Conservation (phyloP, 2,888 invertebrate genomes). For the Drosophila setosimentum region DNA sequence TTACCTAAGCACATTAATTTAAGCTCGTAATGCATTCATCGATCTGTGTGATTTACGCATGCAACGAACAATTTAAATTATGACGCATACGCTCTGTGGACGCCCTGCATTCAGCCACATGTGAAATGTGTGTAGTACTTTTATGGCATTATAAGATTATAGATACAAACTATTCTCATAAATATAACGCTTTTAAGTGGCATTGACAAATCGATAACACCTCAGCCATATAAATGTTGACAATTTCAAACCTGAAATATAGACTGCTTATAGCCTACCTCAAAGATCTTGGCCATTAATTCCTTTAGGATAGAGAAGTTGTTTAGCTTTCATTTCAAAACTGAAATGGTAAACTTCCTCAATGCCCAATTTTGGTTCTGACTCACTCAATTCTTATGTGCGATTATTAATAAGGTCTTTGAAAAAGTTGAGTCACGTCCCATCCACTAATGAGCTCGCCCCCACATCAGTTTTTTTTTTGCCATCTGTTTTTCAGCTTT, state of each 20-base stretch:
- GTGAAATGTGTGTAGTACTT: neutral
- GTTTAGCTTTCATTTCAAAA: neutral
- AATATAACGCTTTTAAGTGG: too few relatives aligned
- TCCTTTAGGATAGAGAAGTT: neutral
- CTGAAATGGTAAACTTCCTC: neutral
- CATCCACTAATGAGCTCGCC: neutral
- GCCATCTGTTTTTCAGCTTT: neutral
- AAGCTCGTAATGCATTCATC: slow-evolving; percentile 12
- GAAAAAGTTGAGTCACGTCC: neutral
- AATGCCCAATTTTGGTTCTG: neutral
- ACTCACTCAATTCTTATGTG: neutral
- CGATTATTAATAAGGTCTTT: neutral
- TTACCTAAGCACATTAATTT: slow-evolving; percentile 7
- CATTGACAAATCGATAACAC: neutral
- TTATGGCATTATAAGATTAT: neutral
- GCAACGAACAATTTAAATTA: slow-evolving; percentile 19
- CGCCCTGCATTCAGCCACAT: neutral
- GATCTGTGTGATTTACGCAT: slow-evolving; percentile 27
- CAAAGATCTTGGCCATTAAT: neutral
- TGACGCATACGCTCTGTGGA: slow-evolving; percentile 37
- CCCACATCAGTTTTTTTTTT: neutral
- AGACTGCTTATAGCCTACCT: too few relatives aligned
- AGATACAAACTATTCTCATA: slow-evolving; percentile 2
- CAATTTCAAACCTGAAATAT: too few relatives aligned
- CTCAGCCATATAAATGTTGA: neutral